phyloP scores from a whole-genome alignment of 2,797 vertebrate species.

The Sebastes iracundus region DNA sequence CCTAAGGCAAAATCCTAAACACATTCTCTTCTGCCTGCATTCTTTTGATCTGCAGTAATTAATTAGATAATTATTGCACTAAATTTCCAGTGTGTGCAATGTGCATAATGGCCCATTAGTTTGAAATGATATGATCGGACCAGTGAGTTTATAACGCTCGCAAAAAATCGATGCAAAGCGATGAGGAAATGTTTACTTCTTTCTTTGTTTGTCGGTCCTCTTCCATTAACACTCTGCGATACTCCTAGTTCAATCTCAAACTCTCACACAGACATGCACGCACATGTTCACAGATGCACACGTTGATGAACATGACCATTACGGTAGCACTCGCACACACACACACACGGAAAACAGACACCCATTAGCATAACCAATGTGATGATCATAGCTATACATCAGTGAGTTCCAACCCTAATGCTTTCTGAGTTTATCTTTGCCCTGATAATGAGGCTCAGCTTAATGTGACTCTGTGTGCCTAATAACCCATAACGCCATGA shows the following conservation, averaged over 20 bases:
- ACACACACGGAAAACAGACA: constrained; percentile 30
- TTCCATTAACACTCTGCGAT: constrained; percentile 1
- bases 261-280: not conserved
- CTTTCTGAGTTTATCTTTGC: constrained; percentile 57
- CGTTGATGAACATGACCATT: constrained; percentile 25
- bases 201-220: constrained; percentile 5
- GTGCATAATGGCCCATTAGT: constrained; percentile 62
- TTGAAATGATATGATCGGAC: constrained; percentile 36
- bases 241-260: not conserved
- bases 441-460: constrained; percentile 71
- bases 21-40: constrained; percentile 14
- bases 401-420: constrained; percentile 54
- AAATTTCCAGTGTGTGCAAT: constrained; percentile 45
- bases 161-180: constrained; percentile 26
- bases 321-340: constrained; percentile 3
- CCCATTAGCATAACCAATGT: constrained; percentile 65
- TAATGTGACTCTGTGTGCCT: constrained; percentile 68
- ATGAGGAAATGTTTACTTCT: constrained; percentile 44
- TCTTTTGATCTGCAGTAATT: constrained; percentile 67
- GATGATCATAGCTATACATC: constrained; percentile 68
- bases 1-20: constrained; percentile 47
- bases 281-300: not conserved
- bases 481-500: constrained; percentile 69
- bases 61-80: constrained; percentile 63
- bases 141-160: constrained; percentile 9